phyloP scores from a whole-genome alignment of 2,888 invertebrate genomes.

The Heliconius sara region DNA sequence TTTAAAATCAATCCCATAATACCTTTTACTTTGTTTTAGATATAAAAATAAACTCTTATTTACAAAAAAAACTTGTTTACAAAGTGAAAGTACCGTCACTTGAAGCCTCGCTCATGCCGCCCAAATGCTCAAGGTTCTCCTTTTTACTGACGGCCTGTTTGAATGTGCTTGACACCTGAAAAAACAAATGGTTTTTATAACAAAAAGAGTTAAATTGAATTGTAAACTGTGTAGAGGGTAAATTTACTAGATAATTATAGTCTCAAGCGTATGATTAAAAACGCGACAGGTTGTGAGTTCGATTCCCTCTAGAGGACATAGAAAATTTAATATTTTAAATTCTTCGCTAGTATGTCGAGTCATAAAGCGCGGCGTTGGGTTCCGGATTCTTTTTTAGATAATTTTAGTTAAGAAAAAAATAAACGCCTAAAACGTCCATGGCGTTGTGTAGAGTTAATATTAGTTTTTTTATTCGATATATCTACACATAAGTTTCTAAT shows the following conservation, averaged over 20 bases:
- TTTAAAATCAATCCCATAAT: background rate
- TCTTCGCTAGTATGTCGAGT: no score
- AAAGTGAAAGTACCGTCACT: constrained; percentile 87
- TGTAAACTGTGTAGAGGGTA: background rate
- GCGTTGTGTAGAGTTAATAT: no score
- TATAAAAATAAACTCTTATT: background rate
- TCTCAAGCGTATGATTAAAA: background rate
- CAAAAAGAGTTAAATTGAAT: background rate
- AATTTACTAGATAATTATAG: background rate
- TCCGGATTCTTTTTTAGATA: no score
- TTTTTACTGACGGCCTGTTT: constrained; percentile 96
- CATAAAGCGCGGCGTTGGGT: no score
- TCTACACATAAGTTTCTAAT: no score
- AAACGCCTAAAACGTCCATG: no score
- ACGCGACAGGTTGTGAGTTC: background rate
- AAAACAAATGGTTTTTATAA: constrained; percentile 20
- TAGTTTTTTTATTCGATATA: no score
- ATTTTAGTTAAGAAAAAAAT: no score
- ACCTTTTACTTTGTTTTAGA: background rate
- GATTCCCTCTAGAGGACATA: background rate
- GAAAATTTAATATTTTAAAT: background rate
- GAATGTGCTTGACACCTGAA: constrained; percentile 92
- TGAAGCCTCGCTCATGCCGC: constrained; percentile 96
- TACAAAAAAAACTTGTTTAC: constrained; percentile 13
- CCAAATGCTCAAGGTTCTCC: constrained; percentile 95